Evolutionary conservation across 1,140 invertebrate genomes (phyloP).

Genomic region (Drosophila baimaii): DNA sequence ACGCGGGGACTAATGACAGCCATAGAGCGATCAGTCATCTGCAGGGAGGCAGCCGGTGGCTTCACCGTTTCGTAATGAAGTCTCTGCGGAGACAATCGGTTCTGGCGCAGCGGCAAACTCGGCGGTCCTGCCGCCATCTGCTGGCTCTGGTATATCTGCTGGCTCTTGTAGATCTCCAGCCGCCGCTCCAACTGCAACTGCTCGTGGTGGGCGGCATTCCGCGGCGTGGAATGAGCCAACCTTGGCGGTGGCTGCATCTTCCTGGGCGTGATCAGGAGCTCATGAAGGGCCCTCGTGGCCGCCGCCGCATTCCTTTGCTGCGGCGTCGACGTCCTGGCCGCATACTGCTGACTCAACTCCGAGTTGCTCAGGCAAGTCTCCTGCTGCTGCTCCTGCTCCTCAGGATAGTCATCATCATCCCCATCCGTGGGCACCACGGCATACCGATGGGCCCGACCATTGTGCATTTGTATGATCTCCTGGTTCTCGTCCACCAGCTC

Average conservation of each 20-base stretch:
- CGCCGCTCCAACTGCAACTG: conserved; percentile 76
- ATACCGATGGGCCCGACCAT: conserved; percentile 86
- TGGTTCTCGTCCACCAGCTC: conserved; percentile 85
- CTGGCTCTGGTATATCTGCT: conserved; percentile 84
- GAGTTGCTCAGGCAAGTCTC: conserved; percentile 81
- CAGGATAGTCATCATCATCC: conserved; percentile 74
- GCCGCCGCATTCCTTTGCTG: conserved; percentile 84
- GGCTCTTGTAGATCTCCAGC: conserved; percentile 82
- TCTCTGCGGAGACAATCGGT: conserved; percentile 74
- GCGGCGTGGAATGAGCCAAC: conserved; percentile 70
- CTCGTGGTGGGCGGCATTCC: conserved; percentile 68
- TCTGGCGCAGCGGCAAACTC: conserved; percentile 79
- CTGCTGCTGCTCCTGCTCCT: conserved; percentile 67
- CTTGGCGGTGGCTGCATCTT: conserved; percentile 84
- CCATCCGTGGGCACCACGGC: conserved; percentile 86
- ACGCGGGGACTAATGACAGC: conserved; percentile 81
- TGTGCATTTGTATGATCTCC: conserved; percentile 87
- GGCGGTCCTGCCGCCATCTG: conserved; percentile 66
- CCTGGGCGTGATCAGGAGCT: conserved; percentile 88
- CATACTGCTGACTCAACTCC: conserved; percentile 67
- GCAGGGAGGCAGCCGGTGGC: conserved; percentile 18
- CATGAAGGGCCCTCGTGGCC: conserved; percentile 90
- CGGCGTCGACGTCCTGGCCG: conserved; percentile 69
- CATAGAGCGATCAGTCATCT: conserved; percentile 69
- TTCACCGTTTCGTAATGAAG: conserved; percentile 80